phyloP scores from a whole-genome alignment of 2,113 vertebrate genomes.

The Strigops habroptila region DNA sequence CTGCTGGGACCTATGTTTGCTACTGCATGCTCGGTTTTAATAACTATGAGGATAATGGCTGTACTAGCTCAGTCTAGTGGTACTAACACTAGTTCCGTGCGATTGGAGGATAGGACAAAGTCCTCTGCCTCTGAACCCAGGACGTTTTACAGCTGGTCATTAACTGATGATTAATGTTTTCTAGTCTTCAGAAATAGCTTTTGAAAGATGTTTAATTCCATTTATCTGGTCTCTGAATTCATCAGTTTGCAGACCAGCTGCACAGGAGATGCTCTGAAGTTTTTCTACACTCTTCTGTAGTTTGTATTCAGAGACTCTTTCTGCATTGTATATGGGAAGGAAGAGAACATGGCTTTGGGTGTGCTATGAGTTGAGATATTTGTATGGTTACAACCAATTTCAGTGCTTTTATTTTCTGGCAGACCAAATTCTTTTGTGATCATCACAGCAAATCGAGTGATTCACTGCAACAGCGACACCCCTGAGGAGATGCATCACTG shows the following conservation, averaged over 20 bases:
- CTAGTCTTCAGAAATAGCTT: neutral
- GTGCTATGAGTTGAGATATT: neutral
- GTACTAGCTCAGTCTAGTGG: neutral
- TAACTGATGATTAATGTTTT: neutral
- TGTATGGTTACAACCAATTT: neutral
- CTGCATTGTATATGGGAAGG: neutral
- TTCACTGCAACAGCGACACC: conserved; percentile 91
- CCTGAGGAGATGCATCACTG: conserved; percentile 95
- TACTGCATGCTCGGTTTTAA: neutral
- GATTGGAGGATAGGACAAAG: neutral
- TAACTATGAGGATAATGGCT: neutral
- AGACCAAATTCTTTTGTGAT: conserved; percentile 95
- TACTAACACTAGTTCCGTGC: neutral
- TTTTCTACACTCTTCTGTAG: neutral
- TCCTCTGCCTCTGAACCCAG: neutral
- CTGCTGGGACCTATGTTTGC: neutral
- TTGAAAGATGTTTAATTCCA: neutral
- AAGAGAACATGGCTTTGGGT: neutral
- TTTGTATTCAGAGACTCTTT: neutral
- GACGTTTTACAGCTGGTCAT: neutral
- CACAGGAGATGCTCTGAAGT: neutral
- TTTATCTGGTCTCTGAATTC: neutral
- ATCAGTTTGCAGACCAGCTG: neutral
- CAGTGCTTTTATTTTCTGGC: neutral
- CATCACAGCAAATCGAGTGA: conserved; percentile 91